These are phyloP conservation scores for Lota lota DNA, from an alignment of 2,113 vertebrate genomes.

Conservation along the genomic window DNA sequence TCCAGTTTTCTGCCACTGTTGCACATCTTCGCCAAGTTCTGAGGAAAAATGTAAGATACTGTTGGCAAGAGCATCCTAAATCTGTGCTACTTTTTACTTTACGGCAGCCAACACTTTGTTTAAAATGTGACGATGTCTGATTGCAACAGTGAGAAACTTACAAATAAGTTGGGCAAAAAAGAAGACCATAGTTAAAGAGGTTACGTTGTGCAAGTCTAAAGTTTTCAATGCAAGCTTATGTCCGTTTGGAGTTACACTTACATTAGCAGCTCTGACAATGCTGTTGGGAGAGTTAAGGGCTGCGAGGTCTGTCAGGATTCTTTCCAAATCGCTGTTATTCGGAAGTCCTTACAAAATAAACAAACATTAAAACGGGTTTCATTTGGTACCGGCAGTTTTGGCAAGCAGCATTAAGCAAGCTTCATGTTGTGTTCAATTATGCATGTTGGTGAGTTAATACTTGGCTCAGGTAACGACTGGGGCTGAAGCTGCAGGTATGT, in stretches of 20 bases:
- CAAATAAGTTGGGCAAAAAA: too few species aligned
- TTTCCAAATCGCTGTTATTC: constrained; percentile 80
- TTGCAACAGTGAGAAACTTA: too few species aligned
- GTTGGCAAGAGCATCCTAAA: too few species aligned
- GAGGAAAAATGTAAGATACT: background rate
- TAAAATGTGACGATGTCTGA: too few species aligned
- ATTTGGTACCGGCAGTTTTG: background rate
- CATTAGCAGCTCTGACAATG: constrained; percentile 88
- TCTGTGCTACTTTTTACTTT: too few species aligned
- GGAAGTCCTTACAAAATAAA: constrained; percentile 38
- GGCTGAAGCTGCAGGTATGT: constrained; percentile 87
- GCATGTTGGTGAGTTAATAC: constrained; percentile 59
- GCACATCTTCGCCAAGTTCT: constrained; percentile 79
- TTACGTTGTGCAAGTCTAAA: too few species aligned
- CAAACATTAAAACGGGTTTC: background rate
- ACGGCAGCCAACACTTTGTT: too few species aligned
- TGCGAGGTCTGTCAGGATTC: constrained; percentile 87
- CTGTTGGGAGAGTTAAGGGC: constrained; percentile 93
- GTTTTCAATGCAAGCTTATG: background rate
- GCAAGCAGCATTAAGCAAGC: too few species aligned
- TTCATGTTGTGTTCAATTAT: too few species aligned
- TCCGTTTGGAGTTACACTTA: constrained; percentile 61
- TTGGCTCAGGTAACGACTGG: constrained; percentile 71
- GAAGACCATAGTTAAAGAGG: too few species aligned
- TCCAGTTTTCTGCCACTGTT: constrained; percentile 72